Conservation (phyloP, 2,888 invertebrate genomes). For the Icerya purchasi region DNA sequence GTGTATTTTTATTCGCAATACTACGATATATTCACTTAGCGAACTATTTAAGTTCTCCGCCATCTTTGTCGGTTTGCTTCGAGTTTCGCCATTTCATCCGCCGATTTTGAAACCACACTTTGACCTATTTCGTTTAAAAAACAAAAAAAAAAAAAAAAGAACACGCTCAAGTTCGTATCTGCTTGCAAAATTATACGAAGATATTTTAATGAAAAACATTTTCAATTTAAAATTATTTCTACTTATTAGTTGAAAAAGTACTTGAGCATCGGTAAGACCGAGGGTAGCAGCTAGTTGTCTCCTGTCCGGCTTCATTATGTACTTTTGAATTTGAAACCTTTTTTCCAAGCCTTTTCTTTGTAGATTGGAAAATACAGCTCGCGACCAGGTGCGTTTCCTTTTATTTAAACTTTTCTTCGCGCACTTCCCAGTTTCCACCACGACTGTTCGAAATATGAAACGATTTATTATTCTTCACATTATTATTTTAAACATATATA, state of each 20-base stretch:
- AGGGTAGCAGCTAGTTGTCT: conserved; percentile 75
- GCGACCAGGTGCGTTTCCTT: conserved; percentile 79
- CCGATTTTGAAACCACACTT: conserved; percentile 93
- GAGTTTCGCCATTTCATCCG: conserved; percentile 26
- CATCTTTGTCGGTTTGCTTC: no score
- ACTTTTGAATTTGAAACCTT: conserved; percentile 80
- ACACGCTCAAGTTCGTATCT: no score
- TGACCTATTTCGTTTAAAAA: no score
- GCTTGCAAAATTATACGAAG: neutral
- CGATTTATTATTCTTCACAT: neutral
- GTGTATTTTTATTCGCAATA: no score
- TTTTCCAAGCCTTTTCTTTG: conserved; percentile 86
- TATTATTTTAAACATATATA: no score
- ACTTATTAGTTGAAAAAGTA: conserved; percentile 25
- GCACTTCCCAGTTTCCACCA: conserved; percentile 4
- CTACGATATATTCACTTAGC: no score
- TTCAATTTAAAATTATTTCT: no score
- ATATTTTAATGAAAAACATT: neutral
- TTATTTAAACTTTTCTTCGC: conserved; percentile 26
- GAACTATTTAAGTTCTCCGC: no score
- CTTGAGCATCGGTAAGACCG: conserved; percentile 84
- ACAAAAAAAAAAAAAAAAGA: no score
- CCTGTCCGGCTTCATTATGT: conserved; percentile 85
- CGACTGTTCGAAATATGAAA: neutral
- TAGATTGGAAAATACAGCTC: conserved; percentile 83